A percentile compares a stretch with the other conserved stretches of the same genome.
phyloP scores from a whole-genome alignment of 1,140 invertebrate species.

The Drosophila varians region DNA sequence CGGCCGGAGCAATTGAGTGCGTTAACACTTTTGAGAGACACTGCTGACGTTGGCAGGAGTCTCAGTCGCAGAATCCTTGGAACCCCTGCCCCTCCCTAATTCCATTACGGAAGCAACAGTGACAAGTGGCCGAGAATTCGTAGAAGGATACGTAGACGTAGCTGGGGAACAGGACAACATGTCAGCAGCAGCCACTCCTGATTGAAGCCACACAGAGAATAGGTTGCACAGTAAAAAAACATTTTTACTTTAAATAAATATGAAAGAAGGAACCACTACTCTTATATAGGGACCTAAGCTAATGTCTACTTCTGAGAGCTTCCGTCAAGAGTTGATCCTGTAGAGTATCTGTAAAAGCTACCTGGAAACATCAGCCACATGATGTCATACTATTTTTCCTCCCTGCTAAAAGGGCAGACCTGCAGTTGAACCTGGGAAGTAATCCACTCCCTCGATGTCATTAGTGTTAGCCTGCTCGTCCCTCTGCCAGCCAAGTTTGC shows the following conservation, averaged over 20 bases:
- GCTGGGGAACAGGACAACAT: slow-evolving; percentile 21
- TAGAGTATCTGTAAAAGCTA: background rate
- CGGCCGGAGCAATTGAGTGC: slow-evolving; percentile 59
- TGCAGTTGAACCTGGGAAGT: slow-evolving; percentile 31
- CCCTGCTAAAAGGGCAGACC: background rate
- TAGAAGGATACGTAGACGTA: slow-evolving; percentile 14
- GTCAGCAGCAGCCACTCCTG: slow-evolving; percentile 52
- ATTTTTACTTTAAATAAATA: background rate
- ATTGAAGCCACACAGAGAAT: slow-evolving; percentile 46
- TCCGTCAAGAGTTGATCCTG: no score
- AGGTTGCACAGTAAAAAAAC: background rate
- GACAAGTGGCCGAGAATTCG: slow-evolving; percentile 68
- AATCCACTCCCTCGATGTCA: slow-evolving; percentile 13
- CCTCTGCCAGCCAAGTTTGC: slow-evolving; percentile 57
- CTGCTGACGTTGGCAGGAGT: slow-evolving; percentile 51
- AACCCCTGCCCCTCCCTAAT: slow-evolving; percentile 49
- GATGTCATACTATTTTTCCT: background rate
- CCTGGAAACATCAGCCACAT: background rate
- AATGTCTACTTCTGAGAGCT: no score
- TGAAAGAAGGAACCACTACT: no score
- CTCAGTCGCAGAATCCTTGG: slow-evolving; percentile 11
- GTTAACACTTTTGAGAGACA: slow-evolving; percentile 74
- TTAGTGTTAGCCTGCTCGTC: slow-evolving; percentile 24
- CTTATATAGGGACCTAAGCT: no score
- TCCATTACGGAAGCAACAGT: slow-evolving; percentile 81